Evolutionary conservation across 2,113 vertebrate species (phyloP), one percentile per base, ranked within the genome.

Genomic region (Polyodon spathula): DNA sequence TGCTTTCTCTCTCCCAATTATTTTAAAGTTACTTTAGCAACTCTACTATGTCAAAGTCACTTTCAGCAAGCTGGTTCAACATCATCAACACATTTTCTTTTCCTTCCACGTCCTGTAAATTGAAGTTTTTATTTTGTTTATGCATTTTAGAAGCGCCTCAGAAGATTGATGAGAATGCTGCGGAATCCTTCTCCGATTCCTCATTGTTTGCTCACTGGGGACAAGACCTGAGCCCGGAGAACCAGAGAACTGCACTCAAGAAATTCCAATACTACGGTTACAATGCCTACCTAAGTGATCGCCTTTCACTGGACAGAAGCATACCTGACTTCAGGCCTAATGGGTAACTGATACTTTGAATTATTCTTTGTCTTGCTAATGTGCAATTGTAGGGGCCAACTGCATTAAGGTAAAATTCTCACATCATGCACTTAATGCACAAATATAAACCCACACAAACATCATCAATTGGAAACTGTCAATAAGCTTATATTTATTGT

Each of bases 201-300:
- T 97, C 93, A 0, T 87, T 99, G 59, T 99, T 99, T 59, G 83
- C 90, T 62, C 93, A 92, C 76, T 99, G 96, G 96, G 96, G 96
- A 62, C 93, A 92, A 75, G 92, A 97, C 44, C 88, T 99, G 60
- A 86, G 84, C 64, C 89, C 94, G 0, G 94, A 98, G 65, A 87
- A 86, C 60, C 78, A 90, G 7, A 83, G 92, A 2, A 59, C 88
- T 8, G 96, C 96, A 0, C 87, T 97, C 40, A 97, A 96, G 66
- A 92, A 93, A 69, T 99, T 99, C 81, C 95, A 97, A 81, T 97
- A 97, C 76, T 97, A 97, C 0, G 96, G 96, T 66, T 99, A 99
- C 80, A 99, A 99, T 0, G 89, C 92, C 64, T 98, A 97, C 87
- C 92, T 99, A 84, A 99, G 96, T 6, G 94, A 98, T 70, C 93